Base-by-base conservation (phyloP, 2,113 vertebrate genomes). In the Siniperca knerii region DNA sequence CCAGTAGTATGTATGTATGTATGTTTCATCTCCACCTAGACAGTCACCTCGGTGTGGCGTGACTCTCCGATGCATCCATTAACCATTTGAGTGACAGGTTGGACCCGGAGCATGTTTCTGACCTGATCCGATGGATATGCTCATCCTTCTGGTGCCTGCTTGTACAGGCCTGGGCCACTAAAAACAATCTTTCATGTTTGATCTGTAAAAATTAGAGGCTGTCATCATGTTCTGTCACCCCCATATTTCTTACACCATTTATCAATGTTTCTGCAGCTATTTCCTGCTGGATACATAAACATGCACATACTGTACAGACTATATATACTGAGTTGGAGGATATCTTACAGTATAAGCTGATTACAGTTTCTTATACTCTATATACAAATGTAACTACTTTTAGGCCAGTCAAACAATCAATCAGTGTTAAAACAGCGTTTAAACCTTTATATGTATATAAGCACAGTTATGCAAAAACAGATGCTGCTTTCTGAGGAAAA, bases 81-180 rank as follows among this genome's bases (percentile, higher is more conserved):
- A 86, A 86, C 83, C 81, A 89, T 85, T 72, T 11, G 25, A 79
- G 77, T 84, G 80, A 76, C 82, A 84, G 75, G 61, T 44, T 72
- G 65, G 29, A 88, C 62, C 66, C 4, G 3, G 58, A 79, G 37
- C 78, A 77, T 85, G 86, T 79, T 83, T 83, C 77, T 57, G 6
- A 64, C 48, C 67, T 86, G 70, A 87, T 90, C 29, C 33, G 0
- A 65, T 40, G 50, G 64, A 80, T 80, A 46, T 55, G 15, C 52
- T 69, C 81, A 72, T 78, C 71, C 61, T 25, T 81, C 62, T 72
- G 81, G 66, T 65, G 65, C 65, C 54, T 62, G 74, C 71, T 72
- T n/a, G 1, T 44, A 54, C 79, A 87, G 55, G 61, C 70, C 37
- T 52, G 48, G 25, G 44, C 72, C 33, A 40, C 54, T 44, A 23